Base-by-base conservation (phyloP, 2,888 invertebrate genomes). In the Mesorhabditis spiculigera region DNA sequence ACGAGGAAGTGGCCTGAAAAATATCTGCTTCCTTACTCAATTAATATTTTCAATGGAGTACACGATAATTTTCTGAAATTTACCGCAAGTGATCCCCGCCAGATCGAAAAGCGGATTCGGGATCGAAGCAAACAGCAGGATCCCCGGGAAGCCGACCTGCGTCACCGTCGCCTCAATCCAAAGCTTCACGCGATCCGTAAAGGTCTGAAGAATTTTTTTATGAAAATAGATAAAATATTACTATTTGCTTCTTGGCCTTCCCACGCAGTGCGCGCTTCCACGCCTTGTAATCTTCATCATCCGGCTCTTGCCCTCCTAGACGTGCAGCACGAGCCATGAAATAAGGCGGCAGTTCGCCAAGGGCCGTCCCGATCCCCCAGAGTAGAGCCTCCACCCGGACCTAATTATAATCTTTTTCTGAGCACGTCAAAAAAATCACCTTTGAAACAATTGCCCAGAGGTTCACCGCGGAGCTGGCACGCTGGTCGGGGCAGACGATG, bases 21-120 rank as follows among this genome's bases (percentile, higher is more conserved):
- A 28, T 28, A 28, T 28, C 28, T 28, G 28, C 28, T 28, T 28
- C 28, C 28, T 28, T 28, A 28, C 28, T 28, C 28, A 28, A 28
- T 28, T 28, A 28, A 16, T 16, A 10, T 63, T 63, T 63, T 16
- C 8, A n/a, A 63, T 10, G 16, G 16, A 63, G 16, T 16, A 28
- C 28, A 8, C 43, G 13, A 63, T 4, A 16, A 10, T 50, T 28
- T 28, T 28, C 28, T 28, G 28, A 28, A 50, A 50, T n/a, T 13
- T 50, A 44, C 80, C 80, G 66, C 80, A 80, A 0, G 80, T 80
- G 66, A 80, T 80, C 45, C 75, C 98, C 42, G 98, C 98, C 86
- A 99, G 89, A 88, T 99, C 98, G 87, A 99, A 99, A 73, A 99
- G 88, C 0, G 98, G 98, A 89, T 99, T 99, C n/a, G 98, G 98